phyloP scores from a whole-genome alignment of 2,113 vertebrate genomes.

The Ramphastos sulfuratus region DNA sequence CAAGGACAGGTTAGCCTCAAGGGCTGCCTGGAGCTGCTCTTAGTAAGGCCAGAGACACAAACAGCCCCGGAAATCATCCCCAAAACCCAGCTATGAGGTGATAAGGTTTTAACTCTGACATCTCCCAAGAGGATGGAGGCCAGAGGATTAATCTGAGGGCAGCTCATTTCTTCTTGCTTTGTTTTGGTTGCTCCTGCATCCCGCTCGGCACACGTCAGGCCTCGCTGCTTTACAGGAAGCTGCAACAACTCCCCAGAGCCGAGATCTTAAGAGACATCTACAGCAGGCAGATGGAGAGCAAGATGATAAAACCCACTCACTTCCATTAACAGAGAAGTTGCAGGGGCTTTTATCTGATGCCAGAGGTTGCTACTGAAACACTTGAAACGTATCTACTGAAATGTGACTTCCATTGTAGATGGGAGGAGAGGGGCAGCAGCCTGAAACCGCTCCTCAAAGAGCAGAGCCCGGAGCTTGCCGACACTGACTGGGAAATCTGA shows the following conservation, averaged over 20 bases:
- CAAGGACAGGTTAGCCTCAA: neutral
- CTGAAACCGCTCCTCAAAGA: neutral
- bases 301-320: neutral
- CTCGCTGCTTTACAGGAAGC: neutral
- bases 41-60: neutral
- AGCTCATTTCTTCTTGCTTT: neutral
- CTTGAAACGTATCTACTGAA: neutral
- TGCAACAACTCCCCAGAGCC: neutral
- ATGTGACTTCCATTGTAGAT: rapidly evolving
- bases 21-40: neutral
- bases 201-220: neutral
- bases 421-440: neutral
- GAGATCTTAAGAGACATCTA: neutral
- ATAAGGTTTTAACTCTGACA: neutral
- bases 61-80: neutral
- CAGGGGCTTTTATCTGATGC: neutral
- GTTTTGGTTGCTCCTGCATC: neutral
- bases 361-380: neutral
- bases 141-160: neutral
- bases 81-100: neutral
- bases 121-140: neutral
- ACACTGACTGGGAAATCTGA: neutral
- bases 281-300: neutral
- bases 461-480: neutral
- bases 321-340: neutral